Base-by-base conservation (phyloP, 64 coral and sea anemone genomes). In the Astreopora myriophthalma region DNA sequence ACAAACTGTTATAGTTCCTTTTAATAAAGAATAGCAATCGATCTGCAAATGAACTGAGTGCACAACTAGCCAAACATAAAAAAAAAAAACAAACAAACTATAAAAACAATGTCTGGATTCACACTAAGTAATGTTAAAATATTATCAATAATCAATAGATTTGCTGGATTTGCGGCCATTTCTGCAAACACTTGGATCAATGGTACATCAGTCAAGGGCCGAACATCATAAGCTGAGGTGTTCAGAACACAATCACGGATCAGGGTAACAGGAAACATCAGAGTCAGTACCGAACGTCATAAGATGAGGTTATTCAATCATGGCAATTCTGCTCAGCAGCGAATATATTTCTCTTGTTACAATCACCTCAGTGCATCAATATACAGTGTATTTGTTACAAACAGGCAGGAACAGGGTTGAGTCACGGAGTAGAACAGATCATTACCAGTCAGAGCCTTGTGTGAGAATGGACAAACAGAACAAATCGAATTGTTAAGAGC, bases 401-500 rank as follows among this genome's bases (percentile, higher is more conserved):
- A 80, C 8, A 25, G 29, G 34, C 79, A 83, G 79, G 57, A 83
- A 83, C 79, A 83, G 1, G n/a, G 57, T 83, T 24, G 79, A 64
- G 28, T 83, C 79, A 83, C 9, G 57, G 32, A 37, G 57, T 11
- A 64, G 30, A 9, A 64, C 79, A 83, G 79, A 83, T 25, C 75
- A 79, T 79, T 79, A 79, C 75, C 75, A 79, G 75, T 52, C 75
- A 79, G 44, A 57, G 79, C 79, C 79, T 83, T 83, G 64, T 83
- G 57, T 79, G 33, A 83, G 57, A 83, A 83, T 83, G 79, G 40
- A 83, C 48, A 83, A 83, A 83, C 79, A 83, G 57, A 83, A 83
- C 40, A 80, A 80, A 80, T 83, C 24, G 8, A 23, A 26, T 63
- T 6, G 57, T 83, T 83, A 79, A 19, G 75, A 79, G 19, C 64